Evolutionary conservation across 2,888 invertebrate genomes (phyloP).

Genomic region (Synergus gifuensis): DNA sequence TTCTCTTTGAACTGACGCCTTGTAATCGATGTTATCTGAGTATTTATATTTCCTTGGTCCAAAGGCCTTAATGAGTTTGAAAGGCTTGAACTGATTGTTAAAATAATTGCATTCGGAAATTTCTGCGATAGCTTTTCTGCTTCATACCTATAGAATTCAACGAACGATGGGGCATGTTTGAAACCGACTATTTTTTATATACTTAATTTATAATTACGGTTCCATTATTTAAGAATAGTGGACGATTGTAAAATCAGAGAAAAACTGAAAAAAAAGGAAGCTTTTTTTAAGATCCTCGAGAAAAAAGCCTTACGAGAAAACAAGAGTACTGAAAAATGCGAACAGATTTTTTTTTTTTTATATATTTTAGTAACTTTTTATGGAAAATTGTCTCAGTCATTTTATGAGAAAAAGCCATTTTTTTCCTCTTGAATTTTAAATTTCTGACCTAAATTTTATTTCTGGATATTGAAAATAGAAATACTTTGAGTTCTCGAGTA

Average conservation of each 20-base stretch:
- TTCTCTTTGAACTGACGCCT: not conserved
- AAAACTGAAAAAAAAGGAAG: not conserved
- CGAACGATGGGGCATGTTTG: constrained; percentile 5
- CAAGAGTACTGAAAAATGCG: not conserved
- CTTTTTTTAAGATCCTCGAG: not conserved
- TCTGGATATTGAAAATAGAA: not conserved
- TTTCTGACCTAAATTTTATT: not conserved
- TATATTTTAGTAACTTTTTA: not conserved
- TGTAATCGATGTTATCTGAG: not conserved
- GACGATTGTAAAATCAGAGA: not conserved
- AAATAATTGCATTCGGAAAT: not conserved
- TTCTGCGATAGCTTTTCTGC: constrained; percentile 3
- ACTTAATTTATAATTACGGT: constrained; percentile 38
- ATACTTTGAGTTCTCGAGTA: not conserved
- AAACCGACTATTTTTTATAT: constrained; percentile 24
- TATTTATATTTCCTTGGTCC: constrained; percentile 7
- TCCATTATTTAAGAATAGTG: not conserved
- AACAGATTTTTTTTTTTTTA: not conserved
- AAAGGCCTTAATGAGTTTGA: constrained; percentile 20
- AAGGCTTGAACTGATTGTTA: not conserved
- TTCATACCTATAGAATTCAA: constrained; percentile 23
- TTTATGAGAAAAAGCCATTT: not conserved
- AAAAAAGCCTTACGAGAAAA: not conserved
- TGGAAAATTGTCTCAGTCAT: not conserved
- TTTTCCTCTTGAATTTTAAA: not conserved